Conservation (phyloP, 2,888 invertebrate species). For the Polylopha cassiicola region DNA sequence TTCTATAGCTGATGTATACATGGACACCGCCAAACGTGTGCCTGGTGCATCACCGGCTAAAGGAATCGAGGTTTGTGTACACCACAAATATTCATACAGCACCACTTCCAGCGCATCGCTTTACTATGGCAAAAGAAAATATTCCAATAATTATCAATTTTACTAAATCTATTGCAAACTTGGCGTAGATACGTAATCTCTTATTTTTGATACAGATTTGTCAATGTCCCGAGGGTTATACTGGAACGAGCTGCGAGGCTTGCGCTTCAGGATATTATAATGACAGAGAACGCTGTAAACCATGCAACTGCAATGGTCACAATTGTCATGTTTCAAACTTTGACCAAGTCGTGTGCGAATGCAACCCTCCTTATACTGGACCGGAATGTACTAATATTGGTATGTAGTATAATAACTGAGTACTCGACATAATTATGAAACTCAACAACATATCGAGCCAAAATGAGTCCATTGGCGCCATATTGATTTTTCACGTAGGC, state of each 20-base stretch:
- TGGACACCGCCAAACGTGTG: conserved; percentile 88
- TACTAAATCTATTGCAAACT: too few species aligned
- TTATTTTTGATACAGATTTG: conserved; percentile 71
- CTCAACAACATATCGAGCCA: too few species aligned
- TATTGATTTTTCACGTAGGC: too few species aligned
- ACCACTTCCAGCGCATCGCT: too few species aligned
- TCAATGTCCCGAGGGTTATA: conserved; percentile 87
- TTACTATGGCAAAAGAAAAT: too few species aligned
- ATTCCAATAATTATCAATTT: too few species aligned
- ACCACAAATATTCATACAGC: too few species aligned
- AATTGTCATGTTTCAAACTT: conserved; percentile 79
- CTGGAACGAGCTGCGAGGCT: conserved; percentile 89
- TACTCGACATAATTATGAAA: too few species aligned
- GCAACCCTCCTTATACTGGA: conserved; percentile 83
- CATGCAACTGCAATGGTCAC: conserved; percentile 87
- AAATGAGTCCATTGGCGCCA: too few species aligned
- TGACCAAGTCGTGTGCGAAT: conserved; percentile 82
- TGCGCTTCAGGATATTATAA: conserved; percentile 85
- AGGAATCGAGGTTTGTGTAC: conserved; percentile 82
- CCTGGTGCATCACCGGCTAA: conserved; percentile 80
- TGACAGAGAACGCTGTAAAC: conserved; percentile 80
- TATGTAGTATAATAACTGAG: conserved; percentile 29
- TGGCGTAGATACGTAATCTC: too few species aligned
- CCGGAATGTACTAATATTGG: conserved; percentile 75
- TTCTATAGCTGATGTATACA: conserved; percentile 88